These are phyloP conservation scores for Brachynemurus nebulosus DNA, from an alignment of 2,888 invertebrate genomes.

Conservation along the genomic window DNA sequence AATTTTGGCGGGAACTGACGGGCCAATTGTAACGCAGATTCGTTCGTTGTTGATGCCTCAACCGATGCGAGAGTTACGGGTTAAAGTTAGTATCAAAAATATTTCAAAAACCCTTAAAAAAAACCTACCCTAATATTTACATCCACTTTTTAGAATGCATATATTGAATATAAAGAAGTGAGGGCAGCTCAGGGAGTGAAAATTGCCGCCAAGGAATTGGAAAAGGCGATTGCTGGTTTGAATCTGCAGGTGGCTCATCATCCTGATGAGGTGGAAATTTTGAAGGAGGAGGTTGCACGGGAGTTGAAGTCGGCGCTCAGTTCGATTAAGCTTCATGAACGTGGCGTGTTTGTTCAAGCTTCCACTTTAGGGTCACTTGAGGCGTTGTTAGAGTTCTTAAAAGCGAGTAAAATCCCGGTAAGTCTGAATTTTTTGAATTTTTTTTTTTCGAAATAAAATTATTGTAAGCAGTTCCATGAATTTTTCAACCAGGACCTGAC, in stretches of 20 bases:
- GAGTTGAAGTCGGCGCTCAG: slow-evolving; percentile 83
- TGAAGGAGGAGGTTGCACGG: slow-evolving; percentile 71
- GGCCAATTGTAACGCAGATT: slow-evolving; percentile 95
- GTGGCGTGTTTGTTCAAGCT: slow-evolving; percentile 98
- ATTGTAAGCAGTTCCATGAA: too few species aligned
- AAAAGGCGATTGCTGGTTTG: slow-evolving; percentile 93
- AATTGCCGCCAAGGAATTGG: slow-evolving; percentile 94
- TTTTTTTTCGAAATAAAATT: too few species aligned
- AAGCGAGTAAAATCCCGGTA: slow-evolving; percentile 85
- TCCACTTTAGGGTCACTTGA: slow-evolving; percentile 98
- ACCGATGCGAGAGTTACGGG: slow-evolving; percentile 91
- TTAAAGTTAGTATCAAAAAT: slow-evolving; percentile 56
- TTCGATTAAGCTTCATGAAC: slow-evolving; percentile 77
- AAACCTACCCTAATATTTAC: too few species aligned
- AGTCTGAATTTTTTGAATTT: slow-evolving; percentile 31
- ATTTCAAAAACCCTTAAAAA: neutral
- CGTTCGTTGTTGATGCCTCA: slow-evolving; percentile 95
- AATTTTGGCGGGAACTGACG: slow-evolving; percentile 93
- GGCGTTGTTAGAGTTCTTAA: slow-evolving; percentile 86
- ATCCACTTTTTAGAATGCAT: slow-evolving; percentile 54
- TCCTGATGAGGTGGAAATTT: slow-evolving; percentile 83
- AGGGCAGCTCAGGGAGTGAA: slow-evolving; percentile 97
- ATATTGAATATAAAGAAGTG: slow-evolving; percentile 88
- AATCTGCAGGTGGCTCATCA: slow-evolving; percentile 85
- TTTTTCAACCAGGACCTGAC: too few species aligned